Evolutionary conservation across 2,888 invertebrate species (phyloP).

Genomic region (Opisthograptis luteolata): DNA sequence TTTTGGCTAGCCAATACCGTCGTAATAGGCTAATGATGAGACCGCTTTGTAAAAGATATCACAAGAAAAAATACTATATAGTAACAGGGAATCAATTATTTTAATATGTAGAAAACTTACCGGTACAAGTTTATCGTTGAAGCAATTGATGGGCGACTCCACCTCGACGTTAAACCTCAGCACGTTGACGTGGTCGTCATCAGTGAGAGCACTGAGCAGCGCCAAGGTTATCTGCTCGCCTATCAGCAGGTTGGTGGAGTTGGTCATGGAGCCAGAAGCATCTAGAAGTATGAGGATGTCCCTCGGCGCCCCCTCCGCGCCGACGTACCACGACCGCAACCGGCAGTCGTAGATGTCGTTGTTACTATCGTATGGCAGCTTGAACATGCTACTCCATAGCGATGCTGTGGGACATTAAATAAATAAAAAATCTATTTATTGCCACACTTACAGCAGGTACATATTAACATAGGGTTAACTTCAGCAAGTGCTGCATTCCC

Average conservation of each 20-base stretch:
- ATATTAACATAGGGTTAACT: no score
- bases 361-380: constrained; percentile 52
- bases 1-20: no score
- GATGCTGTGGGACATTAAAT: constrained; percentile 57
- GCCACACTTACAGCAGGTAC: no score
- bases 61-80: no score
- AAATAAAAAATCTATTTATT: constrained; percentile 12
- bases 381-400: constrained; percentile 69
- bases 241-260: constrained; percentile 65
- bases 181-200: constrained; percentile 76
- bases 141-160: constrained; percentile 69
- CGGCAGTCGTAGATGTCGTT: constrained; percentile 71
- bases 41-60: no score
- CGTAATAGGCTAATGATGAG: no score
- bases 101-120: constrained; percentile 48
- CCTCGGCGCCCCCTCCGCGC: constrained; percentile 71
- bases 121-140: constrained; percentile 69
- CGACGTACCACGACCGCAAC: constrained; percentile 76
- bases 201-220: constrained; percentile 73
- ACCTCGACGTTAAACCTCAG: constrained; percentile 66
- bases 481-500: no score
- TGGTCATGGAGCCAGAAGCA: constrained; percentile 74
- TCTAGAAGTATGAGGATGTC: constrained; percentile 73
- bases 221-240: constrained; percentile 67
- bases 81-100: background rate